These are phyloP conservation scores for Lepus oiostolus DNA, from an alignment of 2,797 vertebrate genomes.

Conservation along the genomic window DNA sequence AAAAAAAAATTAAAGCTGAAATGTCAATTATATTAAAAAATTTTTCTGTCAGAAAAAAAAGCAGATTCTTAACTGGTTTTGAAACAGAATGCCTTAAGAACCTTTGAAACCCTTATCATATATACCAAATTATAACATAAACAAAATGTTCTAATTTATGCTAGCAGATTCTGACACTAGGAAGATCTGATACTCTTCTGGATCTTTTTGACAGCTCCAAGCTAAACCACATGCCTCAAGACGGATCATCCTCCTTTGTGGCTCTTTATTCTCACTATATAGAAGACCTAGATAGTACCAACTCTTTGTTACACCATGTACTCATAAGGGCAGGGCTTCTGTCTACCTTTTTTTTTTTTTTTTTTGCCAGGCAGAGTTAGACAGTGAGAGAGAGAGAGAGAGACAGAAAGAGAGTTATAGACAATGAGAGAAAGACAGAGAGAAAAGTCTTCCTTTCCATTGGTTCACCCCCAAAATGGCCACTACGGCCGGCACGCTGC, in stretches of 20 bases:
- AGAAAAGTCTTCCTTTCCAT: no score
- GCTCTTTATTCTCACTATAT: not conserved
- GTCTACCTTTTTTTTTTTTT: slow-evolving; percentile 48
- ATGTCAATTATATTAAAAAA: not conserved
- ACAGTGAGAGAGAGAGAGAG: no score
- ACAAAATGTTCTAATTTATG: slow-evolving; percentile 17
- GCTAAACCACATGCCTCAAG: not conserved
- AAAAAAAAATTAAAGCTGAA: slow-evolving; percentile 67
- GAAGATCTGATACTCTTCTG: slow-evolving; percentile 9
- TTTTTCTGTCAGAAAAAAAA: slow-evolving; percentile 50
- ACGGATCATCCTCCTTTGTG: not conserved
- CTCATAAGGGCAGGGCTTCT: slow-evolving; percentile 25
- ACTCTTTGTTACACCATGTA: not conserved
- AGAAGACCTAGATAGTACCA: not conserved
- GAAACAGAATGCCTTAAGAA: slow-evolving; percentile 42
- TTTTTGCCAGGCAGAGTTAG: no score
- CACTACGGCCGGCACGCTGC: no score
- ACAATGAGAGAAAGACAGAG: no score
- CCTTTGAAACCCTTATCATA: slow-evolving; percentile 11
- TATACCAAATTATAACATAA: not conserved
- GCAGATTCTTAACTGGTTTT: slow-evolving; percentile 38
- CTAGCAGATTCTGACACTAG: not conserved
- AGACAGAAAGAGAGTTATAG: no score
- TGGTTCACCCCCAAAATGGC: no score
- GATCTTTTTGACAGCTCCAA: not conserved